phyloP scores from a whole-genome alignment of 2,888 invertebrate genomes.

The Lasioglossum leucozonium region DNA sequence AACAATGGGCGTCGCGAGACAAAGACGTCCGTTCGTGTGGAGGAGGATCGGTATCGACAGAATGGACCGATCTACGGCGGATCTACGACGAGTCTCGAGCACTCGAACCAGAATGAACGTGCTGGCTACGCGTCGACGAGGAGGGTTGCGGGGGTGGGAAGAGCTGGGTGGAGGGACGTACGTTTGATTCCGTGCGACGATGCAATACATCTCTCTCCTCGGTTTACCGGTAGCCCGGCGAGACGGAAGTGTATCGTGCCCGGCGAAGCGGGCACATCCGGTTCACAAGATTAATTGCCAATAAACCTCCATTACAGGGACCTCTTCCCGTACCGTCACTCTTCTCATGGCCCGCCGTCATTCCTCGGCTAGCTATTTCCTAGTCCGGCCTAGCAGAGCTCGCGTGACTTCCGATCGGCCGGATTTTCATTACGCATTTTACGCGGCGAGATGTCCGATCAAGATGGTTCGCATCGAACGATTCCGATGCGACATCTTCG shows the following conservation, averaged over 20 bases:
- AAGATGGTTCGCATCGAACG: background rate
- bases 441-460: conserved; percentile 21
- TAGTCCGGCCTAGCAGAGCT: conserved; percentile 12
- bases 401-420: conserved; percentile 14
- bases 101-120: conserved; percentile 6
- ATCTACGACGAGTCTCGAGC: conserved; percentile 5
- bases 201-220: conserved; percentile 73
- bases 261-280: conserved; percentile 76
- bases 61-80: conserved; percentile 28
- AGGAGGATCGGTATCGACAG: conserved; percentile 44
- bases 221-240: conserved; percentile 71
- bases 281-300: conserved; percentile 77
- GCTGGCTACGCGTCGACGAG: background rate
- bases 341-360: conserved; percentile 63
- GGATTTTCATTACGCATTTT: conserved; percentile 43
- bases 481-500: background rate
- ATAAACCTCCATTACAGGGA: conserved; percentile 74
- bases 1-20: conserved; percentile 46
- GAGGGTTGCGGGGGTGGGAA: background rate
- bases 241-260: conserved; percentile 76
- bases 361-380: conserved; percentile 45
- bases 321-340: conserved; percentile 71
- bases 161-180: conserved; percentile 30
- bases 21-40: conserved; percentile 33
- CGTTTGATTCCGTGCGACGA: conserved; percentile 72